These are phyloP conservation scores for Drosophila funebris DNA, from an alignment of 1,140 invertebrate species.

Conservation along the genomic window DNA sequence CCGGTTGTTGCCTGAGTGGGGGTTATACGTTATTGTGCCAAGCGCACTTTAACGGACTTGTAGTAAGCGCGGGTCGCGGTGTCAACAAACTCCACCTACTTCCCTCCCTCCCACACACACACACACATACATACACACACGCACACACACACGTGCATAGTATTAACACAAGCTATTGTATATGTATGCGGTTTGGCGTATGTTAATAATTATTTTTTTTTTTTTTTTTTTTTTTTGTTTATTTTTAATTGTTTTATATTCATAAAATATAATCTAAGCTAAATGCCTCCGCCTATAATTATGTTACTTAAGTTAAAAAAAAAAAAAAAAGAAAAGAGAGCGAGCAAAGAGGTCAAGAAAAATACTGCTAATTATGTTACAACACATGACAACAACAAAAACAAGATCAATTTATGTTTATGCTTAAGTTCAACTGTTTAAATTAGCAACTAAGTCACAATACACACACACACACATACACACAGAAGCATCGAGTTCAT, in stretches of 20 bases:
- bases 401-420: slow-evolving; percentile 27
- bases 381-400: slow-evolving; percentile 23
- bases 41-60: slow-evolving; percentile 76
- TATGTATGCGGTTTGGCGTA: slow-evolving; percentile 39
- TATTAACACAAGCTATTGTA: slow-evolving; percentile 59
- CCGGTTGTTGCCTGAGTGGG: slow-evolving; percentile 83
- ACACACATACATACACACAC: neutral
- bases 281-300: slow-evolving; percentile 2
- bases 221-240: slow-evolving; percentile 29
- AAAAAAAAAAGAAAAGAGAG: neutral
- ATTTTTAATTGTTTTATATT: slow-evolving; percentile 37
- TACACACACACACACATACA: slow-evolving; percentile 8
- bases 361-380: slow-evolving; percentile 16
- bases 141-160: slow-evolving; percentile 53
- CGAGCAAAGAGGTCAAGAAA: neutral
- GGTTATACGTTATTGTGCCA: slow-evolving; percentile 83
- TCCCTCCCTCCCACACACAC: neutral
- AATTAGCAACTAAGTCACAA: slow-evolving; percentile 18
- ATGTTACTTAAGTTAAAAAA: slow-evolving; percentile 37
- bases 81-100: neutral
- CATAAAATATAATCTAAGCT: slow-evolving; percentile 20
- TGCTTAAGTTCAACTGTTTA: slow-evolving; percentile 30
- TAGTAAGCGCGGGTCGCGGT: slow-evolving; percentile 75
- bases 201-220: slow-evolving; percentile 21
- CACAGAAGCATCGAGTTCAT: slow-evolving; percentile 10